A percentile compares a stretch with the other conserved stretches of the same genome.
Evolutionary conservation across 2,797 vertebrate genomes (phyloP).

Genomic region (Ptychadena robeensis): DNA sequence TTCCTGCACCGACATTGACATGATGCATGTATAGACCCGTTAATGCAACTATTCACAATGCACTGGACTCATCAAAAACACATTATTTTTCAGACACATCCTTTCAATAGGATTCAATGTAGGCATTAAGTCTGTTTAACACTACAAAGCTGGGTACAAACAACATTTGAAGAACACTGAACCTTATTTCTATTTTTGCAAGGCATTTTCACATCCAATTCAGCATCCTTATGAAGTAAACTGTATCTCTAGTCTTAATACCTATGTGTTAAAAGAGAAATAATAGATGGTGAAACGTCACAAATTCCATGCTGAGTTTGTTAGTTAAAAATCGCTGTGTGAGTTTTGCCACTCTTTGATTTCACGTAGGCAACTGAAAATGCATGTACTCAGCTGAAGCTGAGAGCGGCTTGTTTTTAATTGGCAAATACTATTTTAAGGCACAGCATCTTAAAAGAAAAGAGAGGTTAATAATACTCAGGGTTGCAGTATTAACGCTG

Average conservation of each 20-base stretch:
- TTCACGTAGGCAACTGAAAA: conserved; percentile 9
- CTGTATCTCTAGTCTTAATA: background rate
- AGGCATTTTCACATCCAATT: background rate
- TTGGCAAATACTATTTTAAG: conserved; percentile 11
- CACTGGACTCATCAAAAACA: no score
- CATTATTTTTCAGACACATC: no score
- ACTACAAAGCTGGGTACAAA: no score
- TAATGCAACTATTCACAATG: no score
- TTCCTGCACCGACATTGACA: no score
- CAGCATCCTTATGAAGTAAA: background rate
- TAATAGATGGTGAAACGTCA: conserved; percentile 12
- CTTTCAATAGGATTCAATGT: no score
- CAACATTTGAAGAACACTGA: background rate
- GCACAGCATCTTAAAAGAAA: background rate
- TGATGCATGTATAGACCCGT: no score
- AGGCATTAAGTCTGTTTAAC: no score
- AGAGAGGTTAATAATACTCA: background rate
- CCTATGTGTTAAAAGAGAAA: conserved; percentile 2
- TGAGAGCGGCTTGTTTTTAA: conserved; percentile 16
- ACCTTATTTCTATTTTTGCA: background rate
- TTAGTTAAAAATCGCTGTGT: conserved; percentile 24
- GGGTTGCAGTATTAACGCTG: background rate
- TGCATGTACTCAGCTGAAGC: conserved; percentile 18
- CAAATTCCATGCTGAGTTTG: conserved; percentile 12
- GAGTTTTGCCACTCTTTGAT: conserved; percentile 25